A percentile compares a stretch with the other conserved stretches of the same genome.
phyloP scores from a whole-genome alignment of 2,888 invertebrate species.

The Callimorpha dominula region DNA sequence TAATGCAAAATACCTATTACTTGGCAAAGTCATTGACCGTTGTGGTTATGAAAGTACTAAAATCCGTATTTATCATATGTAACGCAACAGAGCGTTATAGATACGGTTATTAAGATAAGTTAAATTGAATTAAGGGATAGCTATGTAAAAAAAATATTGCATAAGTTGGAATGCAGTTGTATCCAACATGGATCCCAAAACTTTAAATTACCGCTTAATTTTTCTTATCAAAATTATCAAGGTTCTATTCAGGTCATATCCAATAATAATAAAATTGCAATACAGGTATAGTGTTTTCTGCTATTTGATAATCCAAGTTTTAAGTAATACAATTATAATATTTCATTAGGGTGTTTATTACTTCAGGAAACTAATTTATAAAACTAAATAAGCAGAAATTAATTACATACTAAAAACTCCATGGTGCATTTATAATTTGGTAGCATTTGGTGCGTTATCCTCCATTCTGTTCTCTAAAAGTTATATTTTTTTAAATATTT shows the following conservation, averaged over 20 bases:
- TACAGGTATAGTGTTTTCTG: not conserved
- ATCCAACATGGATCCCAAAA: not conserved
- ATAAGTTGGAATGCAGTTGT: not conserved
- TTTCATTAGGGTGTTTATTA: not conserved
- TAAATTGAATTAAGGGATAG: not conserved
- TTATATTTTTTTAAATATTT: too few relatives aligned
- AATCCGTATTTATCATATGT: constrained; percentile 19
- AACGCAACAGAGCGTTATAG: constrained; percentile 10
- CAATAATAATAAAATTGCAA: not conserved
- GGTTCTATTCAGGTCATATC: not conserved
- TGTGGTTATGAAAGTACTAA: constrained; percentile 42
- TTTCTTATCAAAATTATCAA: constrained; percentile 6
- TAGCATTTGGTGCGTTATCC: too few relatives aligned
- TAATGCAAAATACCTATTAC: constrained; percentile 55
- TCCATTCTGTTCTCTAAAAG: too few relatives aligned
- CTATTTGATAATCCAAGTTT: not conserved
- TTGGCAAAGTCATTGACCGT: constrained; percentile 51
- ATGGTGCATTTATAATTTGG: too few relatives aligned
- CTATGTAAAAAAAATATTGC: not conserved
- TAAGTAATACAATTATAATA: not conserved
- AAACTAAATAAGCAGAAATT: not conserved
- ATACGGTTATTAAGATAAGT: constrained; percentile 7
- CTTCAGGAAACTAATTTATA: not conserved
- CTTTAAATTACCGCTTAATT: constrained; percentile 3
- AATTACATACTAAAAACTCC: too few relatives aligned